Percentiles rank a stretch among this genome's conserved stretches.
These are phyloP conservation scores for Drosophila sp. DNA, from an alignment of 1,140 invertebrate genomes.

Conservation along the genomic window DNA sequence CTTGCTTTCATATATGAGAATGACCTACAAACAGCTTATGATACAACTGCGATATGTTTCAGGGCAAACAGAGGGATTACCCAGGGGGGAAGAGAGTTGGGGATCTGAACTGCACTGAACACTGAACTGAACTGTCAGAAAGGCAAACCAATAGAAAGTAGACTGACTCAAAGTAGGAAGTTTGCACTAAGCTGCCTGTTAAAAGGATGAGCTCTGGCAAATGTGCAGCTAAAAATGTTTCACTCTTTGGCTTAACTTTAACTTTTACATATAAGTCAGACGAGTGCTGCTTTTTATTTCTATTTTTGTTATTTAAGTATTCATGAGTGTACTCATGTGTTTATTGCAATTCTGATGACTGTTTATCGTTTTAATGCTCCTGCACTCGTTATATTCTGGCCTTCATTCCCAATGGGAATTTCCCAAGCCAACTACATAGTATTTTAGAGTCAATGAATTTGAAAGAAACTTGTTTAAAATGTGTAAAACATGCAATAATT, in stretches of 20 bases:
- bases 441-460: too few species aligned
- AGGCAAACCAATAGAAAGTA: slow-evolving; percentile 35
- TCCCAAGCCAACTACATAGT: too few species aligned
- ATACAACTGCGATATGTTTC: background rate
- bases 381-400: too few species aligned
- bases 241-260: slow-evolving; percentile 15
- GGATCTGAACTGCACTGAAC: background rate
- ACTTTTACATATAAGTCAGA: slow-evolving; percentile 11
- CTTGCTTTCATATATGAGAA: slow-evolving; percentile 53
- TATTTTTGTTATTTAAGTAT: slow-evolving; percentile 2
- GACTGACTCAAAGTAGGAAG: slow-evolving; percentile 17
- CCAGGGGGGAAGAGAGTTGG: background rate
- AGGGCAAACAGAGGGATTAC: background rate
- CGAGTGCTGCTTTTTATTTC: background rate
- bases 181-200: slow-evolving; percentile 32
- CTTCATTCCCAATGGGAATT: too few species aligned
- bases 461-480: too few species aligned
- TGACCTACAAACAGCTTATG: slow-evolving; percentile 48
- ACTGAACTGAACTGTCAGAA: slow-evolving; percentile 15
- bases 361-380: background rate
- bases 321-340: slow-evolving; percentile 15
- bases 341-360: slow-evolving; percentile 2
- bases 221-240: slow-evolving; percentile 24
- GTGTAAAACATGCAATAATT: too few species aligned
- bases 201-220: slow-evolving; percentile 34